Evolutionary conservation across 2,797 vertebrate genomes (phyloP).

Genomic region (Channallabes apus): DNA sequence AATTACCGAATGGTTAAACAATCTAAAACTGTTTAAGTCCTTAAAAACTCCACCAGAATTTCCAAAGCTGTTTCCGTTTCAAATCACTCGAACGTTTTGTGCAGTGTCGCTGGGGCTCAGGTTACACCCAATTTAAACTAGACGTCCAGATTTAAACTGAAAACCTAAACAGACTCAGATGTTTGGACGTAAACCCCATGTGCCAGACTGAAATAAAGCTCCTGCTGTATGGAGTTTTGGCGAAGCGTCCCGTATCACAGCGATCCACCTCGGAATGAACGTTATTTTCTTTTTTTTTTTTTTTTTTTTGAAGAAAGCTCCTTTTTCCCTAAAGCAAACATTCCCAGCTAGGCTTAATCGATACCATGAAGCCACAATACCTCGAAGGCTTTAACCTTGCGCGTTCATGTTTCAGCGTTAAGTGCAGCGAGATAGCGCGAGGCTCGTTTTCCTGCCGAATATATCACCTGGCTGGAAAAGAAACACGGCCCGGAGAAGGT

Average conservation of each 20-base stretch:
- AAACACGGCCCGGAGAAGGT: not conserved
- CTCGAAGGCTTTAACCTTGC: constrained; percentile 6
- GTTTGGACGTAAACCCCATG: not conserved
- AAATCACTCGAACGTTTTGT: not conserved
- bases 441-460: constrained; percentile 3
- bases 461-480: constrained; percentile 12
- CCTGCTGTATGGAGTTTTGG: not conserved
- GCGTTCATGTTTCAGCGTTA: constrained; percentile 21
- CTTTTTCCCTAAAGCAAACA: constrained; percentile 6
- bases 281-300: not conserved
- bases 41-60: not conserved
- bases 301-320: not conserved
- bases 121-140: not conserved
- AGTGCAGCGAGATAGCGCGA: constrained; percentile 13
- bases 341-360: constrained; percentile 9
- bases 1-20: not conserved
- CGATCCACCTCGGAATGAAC: not conserved
- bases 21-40: not conserved
- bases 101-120: not conserved
- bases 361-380: constrained; percentile 17
- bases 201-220: not conserved
- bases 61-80: not conserved
- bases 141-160: not conserved
- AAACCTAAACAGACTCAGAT: not conserved
- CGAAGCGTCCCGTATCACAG: not conserved